Percentiles rank a stretch among this genome's conserved stretches.
These are phyloP conservation scores for Morphnarchus princeps DNA, from an alignment of 2,113 vertebrate species.

Conservation along the genomic window DNA sequence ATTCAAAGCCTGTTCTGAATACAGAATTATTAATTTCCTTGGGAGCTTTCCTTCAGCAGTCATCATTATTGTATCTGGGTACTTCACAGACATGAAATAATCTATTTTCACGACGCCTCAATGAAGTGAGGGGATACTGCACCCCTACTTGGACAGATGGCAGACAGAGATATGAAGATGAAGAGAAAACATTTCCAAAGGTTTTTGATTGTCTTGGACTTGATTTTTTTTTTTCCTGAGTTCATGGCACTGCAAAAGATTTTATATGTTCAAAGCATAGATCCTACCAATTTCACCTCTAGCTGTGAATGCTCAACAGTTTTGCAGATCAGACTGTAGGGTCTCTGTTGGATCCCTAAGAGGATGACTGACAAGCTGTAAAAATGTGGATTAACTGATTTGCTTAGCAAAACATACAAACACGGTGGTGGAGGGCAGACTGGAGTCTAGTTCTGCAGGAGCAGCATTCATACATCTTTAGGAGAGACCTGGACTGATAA, in stretches of 20 bases:
- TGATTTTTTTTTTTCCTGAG: not conserved
- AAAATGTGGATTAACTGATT: not conserved
- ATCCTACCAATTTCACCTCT: not conserved
- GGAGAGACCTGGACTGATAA: not conserved
- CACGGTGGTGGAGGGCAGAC: not conserved
- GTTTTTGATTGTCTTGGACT: not conserved
- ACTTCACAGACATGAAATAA: constrained; percentile 15
- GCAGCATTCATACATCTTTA: not conserved
- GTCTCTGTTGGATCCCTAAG: not conserved
- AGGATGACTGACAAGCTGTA: not conserved
- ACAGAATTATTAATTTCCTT: constrained; percentile 39
- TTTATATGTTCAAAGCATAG: not conserved
- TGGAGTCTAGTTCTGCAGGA: not conserved
- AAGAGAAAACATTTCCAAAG: not conserved
- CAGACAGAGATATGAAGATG: not conserved
- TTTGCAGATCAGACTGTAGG: not conserved
- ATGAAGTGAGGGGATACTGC: not conserved
- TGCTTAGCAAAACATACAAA: not conserved
- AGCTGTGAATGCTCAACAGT: not conserved
- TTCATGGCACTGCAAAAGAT: not conserved
- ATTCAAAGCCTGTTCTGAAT: constrained; percentile 45
- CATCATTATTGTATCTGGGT: constrained; percentile 7
- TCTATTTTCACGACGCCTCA: not conserved
- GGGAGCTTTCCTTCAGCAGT: constrained; percentile 21
- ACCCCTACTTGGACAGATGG: not conserved